These are phyloP conservation scores for Pangasianodon gigas DNA, from an alignment of 2,113 vertebrate species.

Conservation along the genomic window DNA sequence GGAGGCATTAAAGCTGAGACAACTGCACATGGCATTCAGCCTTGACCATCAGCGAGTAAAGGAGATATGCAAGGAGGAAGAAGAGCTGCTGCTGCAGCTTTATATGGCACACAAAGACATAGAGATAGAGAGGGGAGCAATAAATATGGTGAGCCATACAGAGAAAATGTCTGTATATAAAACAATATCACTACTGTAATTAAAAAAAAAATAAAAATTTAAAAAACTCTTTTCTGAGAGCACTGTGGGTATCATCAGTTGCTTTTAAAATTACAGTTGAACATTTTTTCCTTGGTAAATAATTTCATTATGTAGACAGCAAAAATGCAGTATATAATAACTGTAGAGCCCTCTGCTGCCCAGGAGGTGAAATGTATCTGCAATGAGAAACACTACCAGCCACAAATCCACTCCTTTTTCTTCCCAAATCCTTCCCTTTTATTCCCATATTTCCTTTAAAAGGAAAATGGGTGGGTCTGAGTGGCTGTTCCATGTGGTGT, in stretches of 20 bases:
- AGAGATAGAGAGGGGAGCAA: background rate
- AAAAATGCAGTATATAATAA: background rate
- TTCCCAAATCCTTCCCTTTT: background rate
- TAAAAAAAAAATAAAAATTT: background rate
- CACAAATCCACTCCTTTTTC: background rate
- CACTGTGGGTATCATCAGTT: background rate
- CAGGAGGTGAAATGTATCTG: background rate
- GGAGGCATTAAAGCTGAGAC: background rate
- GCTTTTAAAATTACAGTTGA: background rate
- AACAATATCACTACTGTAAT: background rate
- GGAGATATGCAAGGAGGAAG: conserved; percentile 7
- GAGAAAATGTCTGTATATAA: background rate
- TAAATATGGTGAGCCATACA: background rate
- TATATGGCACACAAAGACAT: background rate
- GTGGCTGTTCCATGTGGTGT: background rate
- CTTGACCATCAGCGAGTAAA: background rate
- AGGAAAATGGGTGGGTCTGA: background rate
- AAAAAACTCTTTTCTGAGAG: background rate
- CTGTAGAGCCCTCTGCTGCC: background rate
- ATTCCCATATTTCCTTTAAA: background rate
- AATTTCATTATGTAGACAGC: background rate
- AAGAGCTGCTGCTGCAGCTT: background rate
- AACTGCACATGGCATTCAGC: conserved; percentile 12
- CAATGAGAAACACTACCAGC: background rate
- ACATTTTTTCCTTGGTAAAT: background rate